Base-by-base conservation (phyloP, 2,113 vertebrate genomes). In the Clarias batrachus region DNA sequence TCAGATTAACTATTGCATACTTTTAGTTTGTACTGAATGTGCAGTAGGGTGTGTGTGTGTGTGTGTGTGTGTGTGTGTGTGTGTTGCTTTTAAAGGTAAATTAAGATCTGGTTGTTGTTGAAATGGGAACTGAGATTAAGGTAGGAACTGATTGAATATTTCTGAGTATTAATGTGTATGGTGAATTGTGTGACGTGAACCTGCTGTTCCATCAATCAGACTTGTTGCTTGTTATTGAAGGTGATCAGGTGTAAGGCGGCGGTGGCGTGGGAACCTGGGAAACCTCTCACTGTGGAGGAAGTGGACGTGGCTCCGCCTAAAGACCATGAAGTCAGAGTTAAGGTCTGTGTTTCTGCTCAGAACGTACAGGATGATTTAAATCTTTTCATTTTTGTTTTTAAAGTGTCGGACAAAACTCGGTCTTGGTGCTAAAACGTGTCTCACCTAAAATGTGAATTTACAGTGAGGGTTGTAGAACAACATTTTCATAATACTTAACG, bases 281-380 rank as follows among this genome's bases (percentile, higher is more conserved):
- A 90, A 41, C 89, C 91, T 0, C 48, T 94, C 25, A 85, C 85
- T 23, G 82, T 93, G 19, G 93, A 94, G 57, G 93, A 94, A 30
- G 79, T 93, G 56, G 92, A 95, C 88, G 93, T 95, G 30, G 91
- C 92, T n/a, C 93, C 93, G n/a, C 93, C 94, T 3, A 94, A 92
- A 60, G 91, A 88, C 8, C 91, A 94, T 85, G 91, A 94, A 93
- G 89, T 93, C 13, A 85, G 91, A 21, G 81, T 93, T 66, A 94
- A 94, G 93, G 92, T 93, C 81, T 0, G 83, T 74, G 1, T 2
- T 62, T 78, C 23, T 70, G 56, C 27, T 79, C 76, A 57, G 54
- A 2, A 4, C 25, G 1, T n/a, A 54, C 41, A 76, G 19, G 21
- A 74, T 7, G 48, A 48, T 48, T 48, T 9, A 48, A 48, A 48